Percentiles rank a stretch among this genome's conserved stretches.
These are phyloP conservation scores for Cyanoramphus novaezelandiae DNA, from an alignment of 2,113 vertebrate genomes.

Conservation along the genomic window DNA sequence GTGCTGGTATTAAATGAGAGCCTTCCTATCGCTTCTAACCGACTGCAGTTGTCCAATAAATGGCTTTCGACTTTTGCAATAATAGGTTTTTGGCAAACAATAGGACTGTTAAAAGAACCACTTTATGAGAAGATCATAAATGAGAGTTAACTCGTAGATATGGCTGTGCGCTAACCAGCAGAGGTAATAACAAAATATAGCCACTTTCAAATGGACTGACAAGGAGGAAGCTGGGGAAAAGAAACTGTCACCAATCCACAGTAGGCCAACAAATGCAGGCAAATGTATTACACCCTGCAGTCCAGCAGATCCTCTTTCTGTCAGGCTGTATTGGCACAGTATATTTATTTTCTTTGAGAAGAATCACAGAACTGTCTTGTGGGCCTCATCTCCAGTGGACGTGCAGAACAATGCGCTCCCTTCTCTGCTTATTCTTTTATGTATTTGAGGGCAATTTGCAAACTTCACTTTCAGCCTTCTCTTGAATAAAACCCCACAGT, in stretches of 20 bases:
- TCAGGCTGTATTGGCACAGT: not conserved
- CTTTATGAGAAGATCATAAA: slow-evolving; percentile 56
- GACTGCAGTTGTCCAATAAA: not conserved
- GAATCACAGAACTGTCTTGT: not conserved
- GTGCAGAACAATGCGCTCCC: not conserved
- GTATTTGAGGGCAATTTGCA: not conserved
- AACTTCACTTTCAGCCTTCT: slow-evolving; percentile 3
- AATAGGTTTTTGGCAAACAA: slow-evolving; percentile 52
- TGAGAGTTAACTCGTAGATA: slow-evolving; percentile 30
- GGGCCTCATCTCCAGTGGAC: not conserved
- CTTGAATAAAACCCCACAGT: not conserved
- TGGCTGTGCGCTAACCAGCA: not conserved
- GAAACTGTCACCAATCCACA: not conserved
- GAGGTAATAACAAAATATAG: slow-evolving; percentile 40
- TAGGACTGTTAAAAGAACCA: slow-evolving; percentile 42
- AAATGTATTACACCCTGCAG: not conserved
- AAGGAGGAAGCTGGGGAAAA: not conserved
- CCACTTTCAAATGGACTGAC: slow-evolving; percentile 17
- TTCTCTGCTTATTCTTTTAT: not conserved
- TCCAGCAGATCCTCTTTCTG: not conserved
- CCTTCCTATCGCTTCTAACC: slow-evolving; percentile 13
- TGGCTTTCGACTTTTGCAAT: slow-evolving; percentile 34
- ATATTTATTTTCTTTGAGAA: not conserved
- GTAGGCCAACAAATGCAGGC: not conserved
- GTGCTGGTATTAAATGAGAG: slow-evolving; percentile 55